phyloP scores from a whole-genome alignment of 2,113 vertebrate genomes.

The Macquaria ambigua region DNA sequence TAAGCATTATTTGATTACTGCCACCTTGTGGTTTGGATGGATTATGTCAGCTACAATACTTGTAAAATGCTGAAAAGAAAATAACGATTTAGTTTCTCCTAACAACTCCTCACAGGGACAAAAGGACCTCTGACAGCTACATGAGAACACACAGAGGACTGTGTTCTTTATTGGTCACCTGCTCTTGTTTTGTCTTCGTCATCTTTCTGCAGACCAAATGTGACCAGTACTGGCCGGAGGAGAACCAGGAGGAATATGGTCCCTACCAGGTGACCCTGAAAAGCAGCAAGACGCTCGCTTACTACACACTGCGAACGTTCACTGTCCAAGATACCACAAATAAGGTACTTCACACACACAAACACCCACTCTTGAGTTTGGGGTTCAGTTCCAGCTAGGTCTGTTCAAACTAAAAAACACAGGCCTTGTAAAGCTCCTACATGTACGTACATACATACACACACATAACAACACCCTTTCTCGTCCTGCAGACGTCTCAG shows the following conservation, averaged over 20 bases:
- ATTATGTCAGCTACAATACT: neutral
- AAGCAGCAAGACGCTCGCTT: constrained; percentile 90
- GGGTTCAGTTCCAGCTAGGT: neutral
- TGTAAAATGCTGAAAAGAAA: neutral
- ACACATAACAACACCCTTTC: neutral
- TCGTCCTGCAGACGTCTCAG: constrained; percentile 86
- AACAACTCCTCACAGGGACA: too few species aligned
- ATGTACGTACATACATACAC: neutral
- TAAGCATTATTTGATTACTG: neutral
- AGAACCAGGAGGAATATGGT: constrained; percentile 94
- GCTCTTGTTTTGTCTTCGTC: neutral
- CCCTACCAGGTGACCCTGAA: constrained; percentile 94
- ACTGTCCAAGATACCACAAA: constrained; percentile 89
- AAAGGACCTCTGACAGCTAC: too few species aligned
- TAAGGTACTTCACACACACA: constrained; percentile 84
- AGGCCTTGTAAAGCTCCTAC: neutral
- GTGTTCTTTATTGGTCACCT: neutral
- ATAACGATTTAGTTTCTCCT: neutral
- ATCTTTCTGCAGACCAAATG: constrained; percentile 91
- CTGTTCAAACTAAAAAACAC: neutral
- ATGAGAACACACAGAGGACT: neutral
- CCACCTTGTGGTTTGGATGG: neutral
- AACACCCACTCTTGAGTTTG: neutral
- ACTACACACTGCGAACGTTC: constrained; percentile 94
- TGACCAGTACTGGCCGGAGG: constrained; percentile 97